Base-by-base conservation (phyloP, 1,140 invertebrate genomes). In the Brachionus paranguensis region DNA sequence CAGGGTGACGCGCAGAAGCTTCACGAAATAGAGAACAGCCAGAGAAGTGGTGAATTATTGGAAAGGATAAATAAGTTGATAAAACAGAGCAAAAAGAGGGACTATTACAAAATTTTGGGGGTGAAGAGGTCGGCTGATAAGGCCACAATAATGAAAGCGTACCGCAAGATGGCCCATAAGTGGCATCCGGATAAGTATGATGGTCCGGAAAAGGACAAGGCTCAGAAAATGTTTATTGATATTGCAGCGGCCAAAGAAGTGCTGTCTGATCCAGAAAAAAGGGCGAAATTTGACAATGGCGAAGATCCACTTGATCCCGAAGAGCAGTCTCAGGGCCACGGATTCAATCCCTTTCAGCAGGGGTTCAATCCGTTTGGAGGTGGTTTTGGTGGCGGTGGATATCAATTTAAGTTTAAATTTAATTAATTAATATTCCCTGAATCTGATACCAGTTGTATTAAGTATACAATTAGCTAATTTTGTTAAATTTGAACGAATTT, bases 181-280 rank as follows among this genome's bases (percentile, higher is more conserved):
- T 89, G 97, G 60, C 98, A 99, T 93, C 98, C 98, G 24, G 98
- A 99, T 96, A 87, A 97, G 99, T 99, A 93, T 88, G 93, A 94
- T 85, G 93, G 93, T 6, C 94, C 96, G 76, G 94, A 95, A 86
- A 99, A 99, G 90, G 96, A 97, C 88, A 91, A 93, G 41, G 97
- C 98, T 0, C 94, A 99, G 88, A 97, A 97, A 88, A 98, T 94
- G 89, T 99, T 99, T 87, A 98, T 99, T 85, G 97, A 99, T 88
- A 96, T 99, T 87, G 97, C 97, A 12, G 95, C 96, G 55, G 98
- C 98, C 20, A 99, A 99, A 91, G 98, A 99, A 91, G 97, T 96
- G 43, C 89, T 94, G 14, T 92, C 92, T 74, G 92, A 94, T 90
- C 91, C 92, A 85, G 95, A 98, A 88, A 98, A 97, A 90, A 91